Evolutionary conservation across 2,797 vertebrate genomes (phyloP), one percentile per base, ranked within the genome.

Genomic region (Odontamblyopus lacepedii): DNA sequence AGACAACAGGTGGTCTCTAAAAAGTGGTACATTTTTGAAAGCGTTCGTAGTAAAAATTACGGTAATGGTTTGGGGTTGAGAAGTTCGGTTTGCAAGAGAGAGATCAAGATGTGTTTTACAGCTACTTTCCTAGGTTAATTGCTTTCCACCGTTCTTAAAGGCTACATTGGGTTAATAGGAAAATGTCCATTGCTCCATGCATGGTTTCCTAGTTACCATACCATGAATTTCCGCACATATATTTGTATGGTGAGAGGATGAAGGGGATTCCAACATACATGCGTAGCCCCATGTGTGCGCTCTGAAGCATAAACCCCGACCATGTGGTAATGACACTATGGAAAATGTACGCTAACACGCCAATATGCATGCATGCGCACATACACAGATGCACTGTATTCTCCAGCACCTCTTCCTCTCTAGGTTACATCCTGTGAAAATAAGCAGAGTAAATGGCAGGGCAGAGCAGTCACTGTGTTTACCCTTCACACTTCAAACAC

Each of bases 1-100:
- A 96, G 95, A 96, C 97, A 98, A 98, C 97, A 99, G 97, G 97
- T 98, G 96, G 96, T 96, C 96, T 94, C 50, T 95, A 83, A 88
- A 86, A 83, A 86, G 80, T 84, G 29, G 76, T 83, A 67, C 56
- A 86, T 84, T 95, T 63, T 92, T 48, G 84, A 90, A 87, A 81
- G 84, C 76, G 70, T 78, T 86, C 77, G 76, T 76, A 74, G 83
- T 76, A 75, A 87, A 75, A 78, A 93, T 79, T 86, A 79, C 65
- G 74, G 78, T 63, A 67, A 91, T 85, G 86, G 88, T 89, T 63
- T 48, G 84, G 73, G 81, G 72, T 75, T 74, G 65, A 68, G 69
- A 73, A 70, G 71, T 71, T 69, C 44, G 71, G 74, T 74, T 66
- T 79, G 68, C 62, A 78, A 60, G 81, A 70, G 74, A 55, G 74